Evolutionary conservation across 2,888 invertebrate genomes (phyloP).

Genomic region (Agrochola lychnidis): DNA sequence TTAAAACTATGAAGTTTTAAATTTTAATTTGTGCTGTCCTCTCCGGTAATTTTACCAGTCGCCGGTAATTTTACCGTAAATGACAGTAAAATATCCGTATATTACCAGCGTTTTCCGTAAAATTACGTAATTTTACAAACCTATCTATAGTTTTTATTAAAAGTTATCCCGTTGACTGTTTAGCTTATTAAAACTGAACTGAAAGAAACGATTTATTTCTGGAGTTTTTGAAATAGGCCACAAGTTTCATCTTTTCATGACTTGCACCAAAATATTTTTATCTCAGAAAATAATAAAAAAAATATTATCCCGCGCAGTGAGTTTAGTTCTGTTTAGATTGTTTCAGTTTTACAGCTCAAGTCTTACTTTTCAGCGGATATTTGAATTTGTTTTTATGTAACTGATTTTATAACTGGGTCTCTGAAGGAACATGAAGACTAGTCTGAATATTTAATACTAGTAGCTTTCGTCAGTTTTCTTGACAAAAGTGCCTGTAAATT

Average conservation of each 20-base stretch:
- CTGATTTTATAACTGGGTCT: background rate
- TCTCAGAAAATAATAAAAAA: constrained; percentile 48
- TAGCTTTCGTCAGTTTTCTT: no score
- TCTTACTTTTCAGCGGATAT: constrained; percentile 5
- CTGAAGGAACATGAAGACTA: no score
- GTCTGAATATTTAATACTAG: background rate
- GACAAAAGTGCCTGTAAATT: no score
- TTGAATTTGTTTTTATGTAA: constrained; percentile 13
- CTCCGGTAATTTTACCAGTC: no score
- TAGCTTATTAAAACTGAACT: no score
- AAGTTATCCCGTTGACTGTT: background rate
- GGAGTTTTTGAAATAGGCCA: background rate
- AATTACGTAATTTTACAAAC: no score
- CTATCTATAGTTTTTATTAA: no score
- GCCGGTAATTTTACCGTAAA: no score
- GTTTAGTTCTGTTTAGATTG: constrained; percentile 51
- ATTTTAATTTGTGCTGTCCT: no score
- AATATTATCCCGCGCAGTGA: constrained; percentile 22
- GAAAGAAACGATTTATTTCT: background rate
- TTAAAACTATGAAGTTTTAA: no score
- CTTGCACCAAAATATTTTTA: constrained; percentile 45
- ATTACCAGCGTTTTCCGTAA: no score
- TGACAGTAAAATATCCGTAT: no score
- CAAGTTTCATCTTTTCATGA: background rate
- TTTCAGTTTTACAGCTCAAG: constrained; percentile 36